Evolutionary conservation across 37 sponge, comb jelly and placozoan species (phyloP).

Genomic region (Theonella swinhoei): DNA sequence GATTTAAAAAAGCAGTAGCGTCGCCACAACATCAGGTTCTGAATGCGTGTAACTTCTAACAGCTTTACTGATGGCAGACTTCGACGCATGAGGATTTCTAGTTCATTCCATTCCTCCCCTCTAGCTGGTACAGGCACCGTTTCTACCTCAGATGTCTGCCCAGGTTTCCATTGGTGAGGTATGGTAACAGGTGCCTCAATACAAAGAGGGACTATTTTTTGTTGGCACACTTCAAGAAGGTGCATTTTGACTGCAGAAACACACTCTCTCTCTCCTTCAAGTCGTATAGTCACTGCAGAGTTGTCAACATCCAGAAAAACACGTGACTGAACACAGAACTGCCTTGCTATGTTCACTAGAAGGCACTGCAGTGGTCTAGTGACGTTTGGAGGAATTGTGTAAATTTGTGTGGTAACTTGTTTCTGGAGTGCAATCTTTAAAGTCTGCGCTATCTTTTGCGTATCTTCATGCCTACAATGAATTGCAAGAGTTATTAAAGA

Average conservation of each 20-base stretch:
- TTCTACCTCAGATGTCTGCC: neutral
- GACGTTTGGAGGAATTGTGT: neutral
- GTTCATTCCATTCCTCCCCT: conserved; percentile 29
- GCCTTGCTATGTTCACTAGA: neutral
- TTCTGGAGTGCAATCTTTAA: neutral
- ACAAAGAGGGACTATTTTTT: neutral
- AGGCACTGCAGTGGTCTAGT: neutral
- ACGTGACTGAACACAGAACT: neutral
- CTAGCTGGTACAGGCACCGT: neutral
- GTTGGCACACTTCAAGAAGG: neutral
- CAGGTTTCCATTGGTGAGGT: neutral
- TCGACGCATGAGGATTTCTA: conserved; percentile 9
- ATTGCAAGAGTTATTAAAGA: neutral
- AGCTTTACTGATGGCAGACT: conserved; percentile 39
- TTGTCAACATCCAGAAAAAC: neutral
- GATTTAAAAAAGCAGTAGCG: conserved; percentile 44
- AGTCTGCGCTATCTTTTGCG: neutral
- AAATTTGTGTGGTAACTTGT: neutral
- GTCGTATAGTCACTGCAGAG: neutral
- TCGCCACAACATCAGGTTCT: conserved; percentile 66
- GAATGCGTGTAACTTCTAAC: conserved; percentile 60
- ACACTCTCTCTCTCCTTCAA: conserved; percentile 8
- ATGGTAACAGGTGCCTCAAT: neutral
- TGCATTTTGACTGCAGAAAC: neutral
- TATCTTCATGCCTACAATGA: neutral